A percentile compares a stretch with the other conserved stretches of the same genome.
These are phyloP conservation scores for Drosophila lacertosa DNA, from an alignment of 1,140 invertebrate genomes.

Conservation along the genomic window DNA sequence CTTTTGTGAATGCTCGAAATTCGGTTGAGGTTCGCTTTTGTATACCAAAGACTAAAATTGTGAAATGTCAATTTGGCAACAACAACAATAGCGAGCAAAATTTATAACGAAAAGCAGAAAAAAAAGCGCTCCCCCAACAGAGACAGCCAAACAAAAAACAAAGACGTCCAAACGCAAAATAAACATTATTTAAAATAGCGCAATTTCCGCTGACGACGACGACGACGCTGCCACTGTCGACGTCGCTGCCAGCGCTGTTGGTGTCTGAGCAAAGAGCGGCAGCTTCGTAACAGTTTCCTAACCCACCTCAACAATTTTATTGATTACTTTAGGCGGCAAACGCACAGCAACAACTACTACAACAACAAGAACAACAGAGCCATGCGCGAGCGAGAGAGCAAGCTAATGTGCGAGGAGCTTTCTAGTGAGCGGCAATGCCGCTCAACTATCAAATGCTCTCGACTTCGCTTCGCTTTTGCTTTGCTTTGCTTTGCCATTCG, in stretches of 20 bases:
- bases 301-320: conserved; percentile 84
- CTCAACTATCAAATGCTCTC: conserved; percentile 68
- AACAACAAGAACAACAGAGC: conserved; percentile 28
- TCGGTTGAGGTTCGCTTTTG: conserved; percentile 16
- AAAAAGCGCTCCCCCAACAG: conserved; percentile 32
- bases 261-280: conserved; percentile 44
- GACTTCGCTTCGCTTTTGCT: conserved; percentile 43
- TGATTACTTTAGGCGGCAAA: conserved; percentile 83
- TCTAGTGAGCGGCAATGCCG: conserved; percentile 44
- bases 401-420: conserved; percentile 38
- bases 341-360: conserved; percentile 38
- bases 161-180: conserved; percentile 72
- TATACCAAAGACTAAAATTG: conserved; percentile 48
- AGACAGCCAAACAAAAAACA: conserved; percentile 46
- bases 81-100: conserved; percentile 46
- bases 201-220: conserved; percentile 77
- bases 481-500: conserved; percentile 34
- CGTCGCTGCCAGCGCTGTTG: conserved; percentile 41
- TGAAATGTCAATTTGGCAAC: conserved; percentile 81
- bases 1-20: conserved; percentile 5
- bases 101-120: conserved; percentile 55
- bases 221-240: conserved; percentile 42
- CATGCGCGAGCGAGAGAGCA: conserved; percentile 39
- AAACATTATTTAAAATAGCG: conserved; percentile 83
- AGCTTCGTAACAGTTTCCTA: conserved; percentile 84